Evolutionary conservation across 2,113 vertebrate species (phyloP).

Genomic region (Ameiurus melas): DNA sequence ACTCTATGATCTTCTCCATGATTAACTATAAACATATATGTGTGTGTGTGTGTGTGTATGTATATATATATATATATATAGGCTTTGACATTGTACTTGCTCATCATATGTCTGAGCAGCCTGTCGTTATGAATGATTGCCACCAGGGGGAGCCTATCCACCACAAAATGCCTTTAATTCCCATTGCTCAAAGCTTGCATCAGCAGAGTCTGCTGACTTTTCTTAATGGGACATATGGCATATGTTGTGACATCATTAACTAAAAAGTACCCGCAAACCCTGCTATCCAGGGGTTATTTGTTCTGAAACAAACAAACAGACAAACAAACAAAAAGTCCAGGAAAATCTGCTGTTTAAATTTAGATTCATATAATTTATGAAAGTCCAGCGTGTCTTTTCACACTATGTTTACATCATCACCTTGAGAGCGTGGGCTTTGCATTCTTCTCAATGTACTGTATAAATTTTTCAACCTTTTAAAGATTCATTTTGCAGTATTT

Average conservation of each 20-base stretch:
- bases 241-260: background rate
- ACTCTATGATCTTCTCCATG: background rate
- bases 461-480: background rate
- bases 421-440: background rate
- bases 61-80: background rate
- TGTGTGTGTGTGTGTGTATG: too few species aligned
- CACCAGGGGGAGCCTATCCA: conserved; percentile 41
- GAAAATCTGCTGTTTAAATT: background rate
- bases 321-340: too few species aligned
- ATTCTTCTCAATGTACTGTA: background rate
- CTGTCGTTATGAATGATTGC: conserved; percentile 24
- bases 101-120: background rate
- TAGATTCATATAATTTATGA: background rate
- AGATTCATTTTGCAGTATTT: background rate
- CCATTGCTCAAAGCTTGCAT: conserved; percentile 42
- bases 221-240: background rate
- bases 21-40: background rate
- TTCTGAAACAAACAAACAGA: background rate
- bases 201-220: conserved; percentile 27
- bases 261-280: background rate
- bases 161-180: conserved; percentile 7
- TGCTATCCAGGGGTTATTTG: background rate
- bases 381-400: background rate
- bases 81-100: background rate
- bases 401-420: background rate